A percentile compares a stretch with the other conserved stretches of the same genome.
phyloP scores from a whole-genome alignment of 2,113 vertebrate genomes.

The Sula dactylatra region DNA sequence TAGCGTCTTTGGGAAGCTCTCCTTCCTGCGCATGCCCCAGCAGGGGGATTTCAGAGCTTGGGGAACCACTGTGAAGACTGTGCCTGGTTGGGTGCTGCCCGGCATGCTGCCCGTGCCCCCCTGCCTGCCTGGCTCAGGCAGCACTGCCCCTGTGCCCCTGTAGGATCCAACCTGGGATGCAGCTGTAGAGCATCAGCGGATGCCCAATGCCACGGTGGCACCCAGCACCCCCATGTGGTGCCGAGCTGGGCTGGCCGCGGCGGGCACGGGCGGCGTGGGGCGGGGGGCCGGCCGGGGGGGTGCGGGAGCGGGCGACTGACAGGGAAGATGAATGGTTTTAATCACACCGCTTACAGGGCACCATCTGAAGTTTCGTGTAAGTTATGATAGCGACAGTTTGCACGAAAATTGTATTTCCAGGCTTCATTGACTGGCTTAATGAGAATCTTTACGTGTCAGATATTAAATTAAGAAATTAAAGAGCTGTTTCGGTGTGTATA shows the following conservation, averaged over 20 bases:
- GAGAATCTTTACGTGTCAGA: constrained; percentile 81
- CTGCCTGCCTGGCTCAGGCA: not conserved
- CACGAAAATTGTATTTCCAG: constrained; percentile 81
- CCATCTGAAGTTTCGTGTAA: constrained; percentile 77
- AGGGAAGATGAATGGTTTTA: constrained; percentile 83
- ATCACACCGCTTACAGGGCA: constrained; percentile 77
- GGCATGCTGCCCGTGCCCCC: rapidly evolving
- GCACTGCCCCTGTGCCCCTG: rapidly evolving
- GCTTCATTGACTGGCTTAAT: constrained; percentile 87
- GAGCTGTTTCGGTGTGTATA: constrained; percentile 72
- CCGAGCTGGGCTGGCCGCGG: rapidly evolving
- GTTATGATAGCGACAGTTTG: constrained; percentile 82
- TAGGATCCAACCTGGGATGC: rapidly evolving
- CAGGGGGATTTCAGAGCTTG: not conserved
- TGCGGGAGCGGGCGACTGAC: constrained; percentile 33
- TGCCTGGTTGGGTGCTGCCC: not conserved
- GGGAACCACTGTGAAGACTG: not conserved
- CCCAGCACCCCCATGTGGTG: not conserved
- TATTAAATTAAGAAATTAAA: constrained; percentile 83
- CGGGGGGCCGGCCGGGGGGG: not conserved
- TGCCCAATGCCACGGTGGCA: rapidly evolving
- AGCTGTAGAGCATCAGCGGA: not conserved
- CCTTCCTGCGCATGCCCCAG: not conserved
- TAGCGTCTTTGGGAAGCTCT: constrained; percentile 5
- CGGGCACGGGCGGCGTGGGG: rapidly evolving